Evolutionary conservation across 2,888 invertebrate species (phyloP).

Genomic region (Drosophila meridiana): DNA sequence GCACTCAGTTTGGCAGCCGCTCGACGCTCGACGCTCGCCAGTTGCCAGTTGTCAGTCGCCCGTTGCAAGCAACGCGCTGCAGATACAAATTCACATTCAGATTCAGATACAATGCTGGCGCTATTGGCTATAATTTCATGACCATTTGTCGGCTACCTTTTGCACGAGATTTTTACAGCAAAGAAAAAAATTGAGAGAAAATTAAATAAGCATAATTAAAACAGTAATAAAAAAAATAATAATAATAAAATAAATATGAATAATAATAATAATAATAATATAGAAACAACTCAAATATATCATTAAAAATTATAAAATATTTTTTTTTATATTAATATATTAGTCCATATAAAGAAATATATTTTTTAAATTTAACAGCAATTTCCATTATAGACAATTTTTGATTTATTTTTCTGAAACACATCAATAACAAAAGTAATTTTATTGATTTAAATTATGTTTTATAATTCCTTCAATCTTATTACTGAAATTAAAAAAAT

Average conservation of each 20-base stretch:
- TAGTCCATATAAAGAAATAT: no score
- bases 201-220: background rate
- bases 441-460: no score
- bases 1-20: conserved; percentile 20
- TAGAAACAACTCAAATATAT: no score
- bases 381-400: no score
- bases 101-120: conserved; percentile 9
- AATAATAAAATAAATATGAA: background rate
- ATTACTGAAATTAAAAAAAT: no score
- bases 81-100: conserved; percentile 30
- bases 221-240: background rate
- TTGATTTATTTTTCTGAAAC: no score
- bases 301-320: no score
- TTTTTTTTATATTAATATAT: no score
- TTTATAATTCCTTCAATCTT: no score
- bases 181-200: background rate
- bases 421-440: no score
- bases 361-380: no score
- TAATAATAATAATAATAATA: no score
- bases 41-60: conserved; percentile 42
- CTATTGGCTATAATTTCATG: conserved; percentile 5
- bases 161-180: conserved; percentile 1
- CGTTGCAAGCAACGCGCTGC: conserved; percentile 49
- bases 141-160: conserved; percentile 19
- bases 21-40: conserved; percentile 12